Base-by-base conservation (phyloP, 2,113 vertebrate genomes). In the Coracopsis vasa region DNA sequence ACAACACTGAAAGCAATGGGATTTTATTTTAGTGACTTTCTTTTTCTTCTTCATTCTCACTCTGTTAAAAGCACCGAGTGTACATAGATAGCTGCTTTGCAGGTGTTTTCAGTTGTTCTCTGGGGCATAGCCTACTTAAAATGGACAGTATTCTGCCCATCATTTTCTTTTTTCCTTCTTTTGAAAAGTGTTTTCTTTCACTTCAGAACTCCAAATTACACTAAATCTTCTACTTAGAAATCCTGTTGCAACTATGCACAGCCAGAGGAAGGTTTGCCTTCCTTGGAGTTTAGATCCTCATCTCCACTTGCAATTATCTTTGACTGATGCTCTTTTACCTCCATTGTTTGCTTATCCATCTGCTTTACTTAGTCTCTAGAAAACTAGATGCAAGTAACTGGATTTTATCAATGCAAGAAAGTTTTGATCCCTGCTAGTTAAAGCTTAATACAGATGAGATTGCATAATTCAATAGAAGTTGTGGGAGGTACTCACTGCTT, bases 81-180 rank as follows among this genome's bases (percentile, higher is more conserved):
- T 33, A 80, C 27, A 29, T 0, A 69, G 44, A 39, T 2, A 47
- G 41, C 4, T 54, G 24, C 37, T 92, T 17, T 67, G 19, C 35
- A 88, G 35, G 28, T 50, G 60, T 10, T 86, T 87, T 37, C 10
- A 64, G 23, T 9, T 35, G 58, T 44, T 70, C 25, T 80, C 48
- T 80, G 72, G 27, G 9, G 6, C 35, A 35, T 3, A 45, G 42
- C 25, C 72, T 61, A 70, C 29, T 72, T n/a, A 60, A 54, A 39
- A 72, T 44, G 28, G 45, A 39, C 10, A 72, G 13, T 27, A 64
- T 23, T 31, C 54, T 33, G 13, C 23, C 19, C 24, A 8, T 21
- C 0, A 29, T 14, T 58, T 45, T n/a, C 11, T 47, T 14, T 33
- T 8, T 17, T n/a, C 35, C 10, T 14, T 1, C 1, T 62, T 56